Evolutionary conservation across 1,140 invertebrate genomes (phyloP).

Genomic region (Tetragonula clypearis): DNA sequence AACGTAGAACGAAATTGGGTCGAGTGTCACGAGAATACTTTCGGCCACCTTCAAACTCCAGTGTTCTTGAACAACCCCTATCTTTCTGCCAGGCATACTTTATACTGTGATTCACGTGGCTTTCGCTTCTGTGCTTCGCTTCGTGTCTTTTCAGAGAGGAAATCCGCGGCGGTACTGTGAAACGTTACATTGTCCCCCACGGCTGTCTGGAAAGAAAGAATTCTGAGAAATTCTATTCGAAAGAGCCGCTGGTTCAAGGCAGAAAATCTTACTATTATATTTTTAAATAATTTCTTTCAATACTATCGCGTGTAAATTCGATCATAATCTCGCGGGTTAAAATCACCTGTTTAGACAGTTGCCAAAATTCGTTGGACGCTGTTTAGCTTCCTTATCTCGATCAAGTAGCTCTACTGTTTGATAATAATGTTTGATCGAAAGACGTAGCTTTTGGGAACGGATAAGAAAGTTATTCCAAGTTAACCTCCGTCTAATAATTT

Average conservation of each 20-base stretch:
- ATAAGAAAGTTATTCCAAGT: neutral
- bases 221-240: no score
- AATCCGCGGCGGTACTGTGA: neutral
- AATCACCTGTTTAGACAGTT: slow-evolving; percentile 1
- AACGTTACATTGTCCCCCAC: neutral
- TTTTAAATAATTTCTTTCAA: no score
- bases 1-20: slow-evolving; percentile 11
- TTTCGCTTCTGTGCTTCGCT: neutral
- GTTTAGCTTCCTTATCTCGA: neutral
- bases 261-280: neutral
- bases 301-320: neutral
- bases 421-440: neutral
- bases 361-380: slow-evolving; percentile 13
- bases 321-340: neutral
- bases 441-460: neutral
- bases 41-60: neutral
- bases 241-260: neutral
- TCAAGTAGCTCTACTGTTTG: neutral
- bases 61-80: slow-evolving; percentile 15
- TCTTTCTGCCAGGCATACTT: slow-evolving; percentile 9
- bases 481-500: neutral
- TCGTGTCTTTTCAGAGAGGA: neutral
- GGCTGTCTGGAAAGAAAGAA: neutral
- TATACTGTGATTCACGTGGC: neutral
- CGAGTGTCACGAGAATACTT: slow-evolving; percentile 27